Base-by-base conservation (phyloP, 1,140 invertebrate species). In the Monomorium pharaonis region DNA sequence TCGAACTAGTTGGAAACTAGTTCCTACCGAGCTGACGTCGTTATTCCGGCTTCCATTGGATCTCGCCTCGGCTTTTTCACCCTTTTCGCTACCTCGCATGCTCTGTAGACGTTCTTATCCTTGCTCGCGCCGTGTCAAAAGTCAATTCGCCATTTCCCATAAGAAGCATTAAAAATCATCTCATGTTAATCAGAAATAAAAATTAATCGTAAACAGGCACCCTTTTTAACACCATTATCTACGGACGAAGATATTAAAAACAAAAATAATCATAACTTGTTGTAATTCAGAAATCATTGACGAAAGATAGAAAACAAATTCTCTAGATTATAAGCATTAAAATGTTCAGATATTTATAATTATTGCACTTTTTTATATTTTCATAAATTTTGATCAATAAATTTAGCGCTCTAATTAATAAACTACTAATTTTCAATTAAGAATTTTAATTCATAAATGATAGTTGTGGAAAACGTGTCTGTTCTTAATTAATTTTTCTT, bases 1-100 rank as follows among this genome's bases (percentile, higher is more conserved):
- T 65, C 70, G 51, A 88, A 88, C 86, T 88, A 88, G 80, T 88
- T 85, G 7, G 18, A 70, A 88, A 88, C 87, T 88, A 88, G 86
- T 88, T 88, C 56, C 42, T 47, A 67, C 47, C 75, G 65, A 72
- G 80, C 86, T 88, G 87, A 88, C 86, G 72, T 87, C 80, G 87
- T 88, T 84, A 84, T 88, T 88, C 60, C 62, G 67, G 51, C 75
- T 74, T 88, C 85, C 37, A 14, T 49, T 49, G 44, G 54, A 60
- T 58, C 37, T 63, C 27, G 74, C n/a, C 42, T 62, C 54, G 51
- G 47, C 86, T 87, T 84, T 87, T 84, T 65, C 7, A 24, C 27
- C 14, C 49, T 83, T 87, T 88, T 75, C 51, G 24, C 60, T 27
- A 33, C 12, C 30, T 21, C 33, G 51, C 16, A 24, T 42, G 16